Evolutionary conservation across 2,888 invertebrate genomes (phyloP).

Genomic region (Muschampia plurimacula): DNA sequence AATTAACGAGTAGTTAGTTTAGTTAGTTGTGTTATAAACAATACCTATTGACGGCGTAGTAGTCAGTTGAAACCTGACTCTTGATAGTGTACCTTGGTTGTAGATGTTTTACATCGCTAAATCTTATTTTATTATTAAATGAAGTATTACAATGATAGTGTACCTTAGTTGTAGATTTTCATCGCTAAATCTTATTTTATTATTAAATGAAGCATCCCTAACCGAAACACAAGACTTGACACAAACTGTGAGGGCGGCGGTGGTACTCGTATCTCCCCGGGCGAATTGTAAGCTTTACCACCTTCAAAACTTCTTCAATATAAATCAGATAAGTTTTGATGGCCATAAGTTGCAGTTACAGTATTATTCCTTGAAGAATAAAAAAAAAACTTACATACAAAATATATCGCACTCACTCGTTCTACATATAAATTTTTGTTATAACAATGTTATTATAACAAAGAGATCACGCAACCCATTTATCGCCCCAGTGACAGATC

Average conservation of each 20-base stretch:
- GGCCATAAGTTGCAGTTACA: too few species aligned
- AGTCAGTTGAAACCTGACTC: neutral
- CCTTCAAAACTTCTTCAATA: too few species aligned
- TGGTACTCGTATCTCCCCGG: too few species aligned
- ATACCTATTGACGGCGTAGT: neutral
- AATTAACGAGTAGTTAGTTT: constrained; percentile 1
- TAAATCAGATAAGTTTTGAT: too few species aligned
- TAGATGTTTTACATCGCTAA: too few species aligned
- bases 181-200: too few species aligned
- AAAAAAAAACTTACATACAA: neutral
- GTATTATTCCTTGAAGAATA: neutral
- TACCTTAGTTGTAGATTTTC: too few species aligned
- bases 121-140: too few species aligned
- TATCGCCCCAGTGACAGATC: constrained; percentile 30
- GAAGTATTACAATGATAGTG: neutral
- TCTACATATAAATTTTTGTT: neutral
- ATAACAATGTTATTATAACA: constrained; percentile 12
- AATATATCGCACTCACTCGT: neutral
- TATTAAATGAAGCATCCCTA: too few species aligned
- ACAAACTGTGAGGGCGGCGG: too few species aligned
- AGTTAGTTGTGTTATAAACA: neutral
- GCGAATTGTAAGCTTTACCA: too few species aligned
- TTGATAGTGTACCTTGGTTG: neutral
- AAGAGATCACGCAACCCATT: constrained; percentile 23
- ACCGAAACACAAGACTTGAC: too few species aligned